Evolutionary conservation across 2,888 invertebrate species (phyloP).

Genomic region (Hydropsyche betteni): DNA sequence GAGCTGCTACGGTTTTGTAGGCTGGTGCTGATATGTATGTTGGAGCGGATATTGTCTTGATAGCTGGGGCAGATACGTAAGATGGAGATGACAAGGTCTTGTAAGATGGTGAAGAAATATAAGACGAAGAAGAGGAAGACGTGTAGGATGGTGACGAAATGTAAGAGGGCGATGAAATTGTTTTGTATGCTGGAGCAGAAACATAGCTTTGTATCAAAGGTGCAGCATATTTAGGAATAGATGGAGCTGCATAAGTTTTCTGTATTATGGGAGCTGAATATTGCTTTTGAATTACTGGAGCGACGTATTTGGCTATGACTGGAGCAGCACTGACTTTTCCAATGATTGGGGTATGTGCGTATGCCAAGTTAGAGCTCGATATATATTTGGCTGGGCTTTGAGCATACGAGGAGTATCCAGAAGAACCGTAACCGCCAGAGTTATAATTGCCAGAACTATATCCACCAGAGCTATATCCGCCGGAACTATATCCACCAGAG

Average conservation of each 20-base stretch:
- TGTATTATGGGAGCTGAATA: constrained; percentile 25
- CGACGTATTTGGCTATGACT: constrained; percentile 39
- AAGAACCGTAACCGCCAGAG: background rate
- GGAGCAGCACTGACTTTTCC: constrained; percentile 59
- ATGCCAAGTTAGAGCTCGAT: constrained; percentile 59
- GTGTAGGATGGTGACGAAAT: constrained; percentile 50
- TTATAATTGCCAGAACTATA: background rate
- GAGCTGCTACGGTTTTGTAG: constrained; percentile 49
- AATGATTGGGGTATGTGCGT: constrained; percentile 66
- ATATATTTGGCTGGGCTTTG: constrained; percentile 56
- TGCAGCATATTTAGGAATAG: constrained; percentile 48
- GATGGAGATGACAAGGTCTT: constrained; percentile 49
- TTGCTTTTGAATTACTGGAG: constrained; percentile 40
- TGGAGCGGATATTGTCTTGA: constrained; percentile 33
- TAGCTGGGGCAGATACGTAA: constrained; percentile 53
- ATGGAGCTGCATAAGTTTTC: constrained; percentile 46
- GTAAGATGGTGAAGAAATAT: background rate
- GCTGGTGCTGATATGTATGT: constrained; percentile 46
- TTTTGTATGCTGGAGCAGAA: constrained; percentile 48
- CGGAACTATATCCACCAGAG: background rate
- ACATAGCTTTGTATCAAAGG: constrained; percentile 52
- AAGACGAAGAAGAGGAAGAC: constrained; percentile 37
- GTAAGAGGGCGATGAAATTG: constrained; percentile 46
- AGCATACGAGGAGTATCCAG: constrained; percentile 1
- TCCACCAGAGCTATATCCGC: no score